Base-by-base conservation (phyloP, 1,140 invertebrate species). In the Adoxophyes honmai region DNA sequence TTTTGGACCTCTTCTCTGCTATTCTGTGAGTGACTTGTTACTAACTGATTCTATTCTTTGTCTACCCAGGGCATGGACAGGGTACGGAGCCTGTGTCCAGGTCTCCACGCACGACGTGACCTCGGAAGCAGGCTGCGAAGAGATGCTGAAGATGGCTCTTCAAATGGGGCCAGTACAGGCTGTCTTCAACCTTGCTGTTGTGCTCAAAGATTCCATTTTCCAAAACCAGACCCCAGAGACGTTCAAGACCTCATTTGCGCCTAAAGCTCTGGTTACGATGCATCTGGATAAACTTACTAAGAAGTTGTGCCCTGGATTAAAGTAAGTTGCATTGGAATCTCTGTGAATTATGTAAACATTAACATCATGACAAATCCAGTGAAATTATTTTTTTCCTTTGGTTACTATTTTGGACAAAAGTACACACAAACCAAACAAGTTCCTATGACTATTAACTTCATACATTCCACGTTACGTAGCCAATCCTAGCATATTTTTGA, bases 121-220 rank as follows among this genome's bases (percentile, higher is more conserved):
- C 1, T 92, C 91, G 0, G 63, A 85, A 34, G 81, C 89, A 1
- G 94, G 94, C 13, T 93, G 94, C 38, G 84, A 82, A 44, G 60
- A 87, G 10, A 85, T 97, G 44, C 71, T 97, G 6, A 75, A 91
- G 44, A 90, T 92, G 65, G 91, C 95, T 2, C 76, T 86, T 33
- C 66, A 86, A 33, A 77, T 94, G 59, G 94, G 93, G 10, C 91
- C 91, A 16, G 90, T 96, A 39, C 94, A 94, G 9, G 95, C 94
- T 35, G 93, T 97, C 51, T 97, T 97, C 84, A 95, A 97, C 78
- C 86, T 97, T 44, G 96, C 96, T 18, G 94, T 95, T 70, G 90
- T 94, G 0, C 74, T 94, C 1, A 90, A 89, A 35, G 93, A 94
- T 69, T 87, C 83, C 4, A 74, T 93, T 14, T 91, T 94, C 68